Conservation (phyloP, 2,797 vertebrate genomes). For the Chaetodon trifasciatus region DNA sequence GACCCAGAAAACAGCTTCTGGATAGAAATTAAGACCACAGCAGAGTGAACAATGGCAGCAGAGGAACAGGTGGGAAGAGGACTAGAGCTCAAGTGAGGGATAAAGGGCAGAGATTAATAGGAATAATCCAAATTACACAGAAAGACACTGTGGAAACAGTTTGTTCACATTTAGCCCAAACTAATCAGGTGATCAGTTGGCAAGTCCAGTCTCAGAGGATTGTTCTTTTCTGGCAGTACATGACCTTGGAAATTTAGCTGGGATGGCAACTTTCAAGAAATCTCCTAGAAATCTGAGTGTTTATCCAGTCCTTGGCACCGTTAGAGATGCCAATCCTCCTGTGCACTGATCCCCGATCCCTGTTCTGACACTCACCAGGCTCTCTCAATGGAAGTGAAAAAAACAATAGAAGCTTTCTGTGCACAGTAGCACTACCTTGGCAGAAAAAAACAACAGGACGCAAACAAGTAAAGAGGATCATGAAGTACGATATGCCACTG, state of each 20-base stretch:
- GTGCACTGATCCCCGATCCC: constrained; percentile 62
- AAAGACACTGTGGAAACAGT: constrained; percentile 26
- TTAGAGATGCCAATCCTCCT: constrained; percentile 60
- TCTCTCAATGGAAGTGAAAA: constrained; percentile 25
- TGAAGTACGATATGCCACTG: constrained; percentile 5
- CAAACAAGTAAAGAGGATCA: constrained; percentile 59
- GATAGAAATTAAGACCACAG: constrained; percentile 1
- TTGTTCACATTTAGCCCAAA: constrained; percentile 36
- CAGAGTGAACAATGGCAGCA: constrained; percentile 12
- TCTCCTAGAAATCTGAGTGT: constrained; percentile 65
- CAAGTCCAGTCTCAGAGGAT: constrained; percentile 15
- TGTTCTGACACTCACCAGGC: constrained; percentile 56
- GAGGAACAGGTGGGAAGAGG: constrained; percentile 16
- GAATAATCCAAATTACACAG: constrained; percentile 47
- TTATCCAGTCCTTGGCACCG: constrained; percentile 73
- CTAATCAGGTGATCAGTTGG: constrained; percentile 47
- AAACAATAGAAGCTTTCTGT: constrained; percentile 68
- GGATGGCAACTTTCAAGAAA: constrained; percentile 69
- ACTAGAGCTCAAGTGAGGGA: constrained; percentile 24
- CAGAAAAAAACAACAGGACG: constrained; percentile 38
- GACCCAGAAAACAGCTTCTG: background rate
- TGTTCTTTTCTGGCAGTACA: constrained; percentile 37
- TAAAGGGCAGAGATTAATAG: constrained; percentile 30
- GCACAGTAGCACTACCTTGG: constrained; percentile 12
- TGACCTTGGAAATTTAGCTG: constrained; percentile 54